Conservation (phyloP, 2,888 invertebrate species). For the Hecatera dysodea region DNA sequence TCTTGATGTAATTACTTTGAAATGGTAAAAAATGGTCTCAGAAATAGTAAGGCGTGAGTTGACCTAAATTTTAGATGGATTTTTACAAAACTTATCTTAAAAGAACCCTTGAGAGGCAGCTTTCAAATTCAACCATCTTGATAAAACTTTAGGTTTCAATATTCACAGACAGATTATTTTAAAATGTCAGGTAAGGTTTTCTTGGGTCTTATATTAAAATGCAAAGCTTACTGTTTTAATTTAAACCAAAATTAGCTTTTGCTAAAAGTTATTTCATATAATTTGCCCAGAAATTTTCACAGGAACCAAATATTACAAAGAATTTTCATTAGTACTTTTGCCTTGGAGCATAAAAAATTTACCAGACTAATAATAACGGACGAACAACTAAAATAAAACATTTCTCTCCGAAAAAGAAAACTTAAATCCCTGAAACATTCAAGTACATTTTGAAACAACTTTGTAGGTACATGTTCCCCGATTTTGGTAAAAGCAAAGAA, state of each 20-base stretch:
- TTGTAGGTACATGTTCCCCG: constrained; percentile 35
- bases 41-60: constrained; percentile 17
- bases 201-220: constrained; percentile 24
- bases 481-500: constrained; percentile 55
- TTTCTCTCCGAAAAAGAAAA: constrained; percentile 41
- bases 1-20: constrained; percentile 46
- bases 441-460: constrained; percentile 54
- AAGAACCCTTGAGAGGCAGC: constrained; percentile 16
- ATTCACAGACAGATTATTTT: constrained; percentile 24
- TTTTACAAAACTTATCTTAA: constrained; percentile 43
- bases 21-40: constrained; percentile 32
- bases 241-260: constrained; percentile 21
- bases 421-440: constrained; percentile 36
- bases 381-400: constrained; percentile 39
- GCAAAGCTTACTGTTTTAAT: constrained; percentile 21
- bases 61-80: constrained; percentile 48
- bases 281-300: neutral
- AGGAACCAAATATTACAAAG: neutral
- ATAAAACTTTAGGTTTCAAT: constrained; percentile 23
- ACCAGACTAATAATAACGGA: constrained; percentile 41
- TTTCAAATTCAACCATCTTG: constrained; percentile 33
- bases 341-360: constrained; percentile 24
- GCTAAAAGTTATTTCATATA: neutral
- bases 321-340: constrained; percentile 33
- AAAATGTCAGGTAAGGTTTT: constrained; percentile 1